Evolutionary conservation across 2,797 vertebrate species (phyloP).

Genomic region (Xenops minutus): DNA sequence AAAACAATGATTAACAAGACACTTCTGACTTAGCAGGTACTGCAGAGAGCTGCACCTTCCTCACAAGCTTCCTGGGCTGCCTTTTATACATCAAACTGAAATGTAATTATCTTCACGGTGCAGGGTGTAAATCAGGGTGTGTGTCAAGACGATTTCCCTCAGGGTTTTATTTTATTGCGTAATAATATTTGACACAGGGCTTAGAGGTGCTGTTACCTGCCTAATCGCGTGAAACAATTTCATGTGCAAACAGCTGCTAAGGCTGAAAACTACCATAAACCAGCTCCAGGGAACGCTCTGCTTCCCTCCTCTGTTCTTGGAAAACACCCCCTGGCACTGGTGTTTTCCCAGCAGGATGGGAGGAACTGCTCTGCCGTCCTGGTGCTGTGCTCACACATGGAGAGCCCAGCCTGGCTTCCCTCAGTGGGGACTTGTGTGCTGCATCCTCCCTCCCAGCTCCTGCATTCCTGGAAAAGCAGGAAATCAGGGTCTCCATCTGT

Average conservation of each 20-base stretch:
- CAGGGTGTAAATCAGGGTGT: conserved; percentile 74
- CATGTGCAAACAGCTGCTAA: conserved; percentile 64
- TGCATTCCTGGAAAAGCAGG: background rate
- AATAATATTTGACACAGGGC: conserved; percentile 73
- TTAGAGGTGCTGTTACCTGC: conserved; percentile 77
- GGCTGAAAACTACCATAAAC: conserved; percentile 11
- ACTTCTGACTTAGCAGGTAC: background rate
- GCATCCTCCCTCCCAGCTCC: background rate
- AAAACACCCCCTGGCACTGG: background rate
- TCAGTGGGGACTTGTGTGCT: fast-evolving
- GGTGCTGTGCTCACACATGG: fast-evolving
- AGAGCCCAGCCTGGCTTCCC: background rate
- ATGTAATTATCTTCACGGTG: conserved; percentile 75
- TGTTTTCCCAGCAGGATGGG: background rate
- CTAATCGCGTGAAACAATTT: conserved; percentile 71
- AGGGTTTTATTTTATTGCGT: conserved; percentile 66
- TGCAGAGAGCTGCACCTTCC: conserved; percentile 45
- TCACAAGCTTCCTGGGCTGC: conserved; percentile 43
- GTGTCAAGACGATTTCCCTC: conserved; percentile 70
- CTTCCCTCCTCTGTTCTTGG: background rate
- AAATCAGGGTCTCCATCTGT: background rate
- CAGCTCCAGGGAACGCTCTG: background rate
- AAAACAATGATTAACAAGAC: conserved; percentile 40
- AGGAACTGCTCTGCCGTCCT: background rate
- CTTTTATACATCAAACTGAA: conserved; percentile 70